Percentiles rank a stretch among this genome's conserved stretches.
Evolutionary conservation across 2,888 invertebrate genomes (phyloP).

Genomic region (Drosophila infuscata): DNA sequence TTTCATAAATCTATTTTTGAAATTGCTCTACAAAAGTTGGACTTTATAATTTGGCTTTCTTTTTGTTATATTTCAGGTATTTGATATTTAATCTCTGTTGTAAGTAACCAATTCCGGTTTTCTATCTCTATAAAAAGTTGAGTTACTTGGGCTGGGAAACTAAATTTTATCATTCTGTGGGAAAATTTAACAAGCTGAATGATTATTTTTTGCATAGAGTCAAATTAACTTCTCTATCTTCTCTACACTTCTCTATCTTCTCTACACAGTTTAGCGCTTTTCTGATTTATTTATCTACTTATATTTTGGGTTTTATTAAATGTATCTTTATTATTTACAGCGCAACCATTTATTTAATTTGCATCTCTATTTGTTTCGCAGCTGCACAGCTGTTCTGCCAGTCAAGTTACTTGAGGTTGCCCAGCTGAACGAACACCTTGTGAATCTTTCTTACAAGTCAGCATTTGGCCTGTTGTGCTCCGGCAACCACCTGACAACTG

Average conservation of each 20-base stretch:
- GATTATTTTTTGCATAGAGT: background rate
- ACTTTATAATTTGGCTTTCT: background rate
- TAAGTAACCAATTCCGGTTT: background rate
- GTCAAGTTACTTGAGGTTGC: conserved; percentile 22
- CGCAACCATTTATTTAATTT: background rate
- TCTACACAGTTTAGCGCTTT: background rate
- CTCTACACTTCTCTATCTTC: background rate
- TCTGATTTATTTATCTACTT: background rate
- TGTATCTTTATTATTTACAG: background rate
- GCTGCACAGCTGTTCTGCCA: background rate
- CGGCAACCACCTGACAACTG: conserved; percentile 7
- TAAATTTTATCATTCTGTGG: too few species aligned
- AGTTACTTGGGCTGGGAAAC: background rate
- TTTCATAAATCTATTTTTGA: background rate
- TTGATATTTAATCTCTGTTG: background rate
- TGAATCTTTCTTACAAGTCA: background rate
- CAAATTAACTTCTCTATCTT: background rate
- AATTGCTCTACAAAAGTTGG: background rate
- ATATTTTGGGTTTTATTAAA: background rate
- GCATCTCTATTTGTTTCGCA: background rate
- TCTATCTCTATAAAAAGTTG: background rate
- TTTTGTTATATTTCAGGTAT: background rate
- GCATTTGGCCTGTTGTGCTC: background rate
- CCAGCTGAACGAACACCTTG: background rate
- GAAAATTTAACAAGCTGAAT: background rate